Conservation (phyloP, 2,113 vertebrate species). For the Bos indicus region DNA sequence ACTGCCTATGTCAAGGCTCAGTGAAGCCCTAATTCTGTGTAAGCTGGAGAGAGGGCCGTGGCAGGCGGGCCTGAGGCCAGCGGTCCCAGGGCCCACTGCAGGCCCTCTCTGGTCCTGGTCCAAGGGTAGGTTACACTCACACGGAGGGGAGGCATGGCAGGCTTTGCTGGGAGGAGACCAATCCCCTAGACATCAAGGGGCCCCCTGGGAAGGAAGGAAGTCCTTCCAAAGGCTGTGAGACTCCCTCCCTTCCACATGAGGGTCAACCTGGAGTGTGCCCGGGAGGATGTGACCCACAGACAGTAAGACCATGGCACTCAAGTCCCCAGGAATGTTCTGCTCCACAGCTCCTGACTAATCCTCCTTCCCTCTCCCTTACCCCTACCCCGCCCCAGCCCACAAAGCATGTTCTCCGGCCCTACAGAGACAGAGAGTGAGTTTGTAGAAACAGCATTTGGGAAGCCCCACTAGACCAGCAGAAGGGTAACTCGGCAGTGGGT, state of each 20-base stretch:
- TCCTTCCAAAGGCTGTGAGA: neutral
- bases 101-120: neutral
- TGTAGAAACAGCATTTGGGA: neutral
- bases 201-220: fast-evolving
- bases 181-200: neutral
- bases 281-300: too few relatives aligned
- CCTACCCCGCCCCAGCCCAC: neutral
- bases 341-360: neutral
- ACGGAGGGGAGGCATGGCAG: too few relatives aligned
- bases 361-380: too few relatives aligned
- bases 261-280: neutral
- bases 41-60: fast-evolving
- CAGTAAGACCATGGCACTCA: neutral
- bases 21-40: fast-evolving
- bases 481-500: neutral
- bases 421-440: neutral
- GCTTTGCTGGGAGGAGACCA: neutral
- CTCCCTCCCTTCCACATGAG: neutral
- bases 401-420: neutral
- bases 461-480: neutral
- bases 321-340: neutral
- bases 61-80: fast-evolving
- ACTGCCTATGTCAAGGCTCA: neutral
- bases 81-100: fast-evolving
- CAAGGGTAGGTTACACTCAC: fast-evolving